Base-by-base conservation (phyloP, 2,797 vertebrate genomes). In the Hirundo rustica region DNA sequence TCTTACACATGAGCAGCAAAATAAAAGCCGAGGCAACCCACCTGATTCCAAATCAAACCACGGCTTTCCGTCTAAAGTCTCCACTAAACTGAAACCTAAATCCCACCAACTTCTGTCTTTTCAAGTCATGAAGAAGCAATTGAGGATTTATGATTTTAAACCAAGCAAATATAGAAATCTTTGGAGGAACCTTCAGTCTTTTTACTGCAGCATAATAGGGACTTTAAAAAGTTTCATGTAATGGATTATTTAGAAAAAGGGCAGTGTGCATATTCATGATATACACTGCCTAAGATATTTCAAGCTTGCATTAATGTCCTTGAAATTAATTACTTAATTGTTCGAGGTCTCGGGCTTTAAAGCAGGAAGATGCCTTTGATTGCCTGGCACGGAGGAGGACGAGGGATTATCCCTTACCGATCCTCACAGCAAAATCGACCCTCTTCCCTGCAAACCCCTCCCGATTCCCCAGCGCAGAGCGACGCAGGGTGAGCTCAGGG, bases 391-490 rank as follows among this genome's bases (percentile, higher is more conserved):
- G 11, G 65, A 74, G 40, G 17, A 74, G 3, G 36, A 29, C 1
- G 7, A 8, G 21, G 19, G 32, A 77, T 48, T 36, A 40, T 21
- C 16, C 45, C 30, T 82, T 18, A 9, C 45, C 79, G 6, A n/a
- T 61, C 45, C 7, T 38, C 29, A 38, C 47, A 38, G 23, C 15
- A 45, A 53, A 48, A n/a, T 1, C 4, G 1, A n/a, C n/a, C 48
- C 23, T 47, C 83, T 34, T n/a, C 1, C 50, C 42, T 47, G 19
- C 30, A 48, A n/a, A 42, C 42, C 4, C 6, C 34, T 3, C 21
- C 1, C 5, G 8, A 10, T 47, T 72, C 50, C 67, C 5, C 1
- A n/a, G 10, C 0, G 1, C 11, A 19, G 48, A 55, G 50, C 6
- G 57, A 4, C 67, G 3, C 0, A 0, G 30, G 65, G 42, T 11